Conservation (phyloP, 2,797 vertebrate genomes). For the Acanthopagrus latus region DNA sequence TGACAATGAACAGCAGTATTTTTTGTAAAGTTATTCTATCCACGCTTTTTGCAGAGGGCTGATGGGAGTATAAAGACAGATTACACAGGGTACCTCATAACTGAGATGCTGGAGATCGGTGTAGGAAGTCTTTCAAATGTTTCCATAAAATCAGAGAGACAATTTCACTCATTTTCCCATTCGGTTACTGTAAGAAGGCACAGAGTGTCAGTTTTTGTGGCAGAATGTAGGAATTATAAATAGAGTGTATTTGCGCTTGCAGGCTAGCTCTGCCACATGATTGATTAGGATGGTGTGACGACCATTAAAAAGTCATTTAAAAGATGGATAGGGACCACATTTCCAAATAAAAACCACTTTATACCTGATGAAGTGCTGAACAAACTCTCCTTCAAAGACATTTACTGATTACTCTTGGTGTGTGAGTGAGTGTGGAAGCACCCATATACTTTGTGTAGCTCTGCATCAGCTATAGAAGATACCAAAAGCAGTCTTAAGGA, state of each 20-base stretch:
- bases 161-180: constrained; percentile 35
- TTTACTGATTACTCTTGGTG: constrained; percentile 82
- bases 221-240: constrained; percentile 81
- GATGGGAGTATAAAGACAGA: constrained; percentile 39
- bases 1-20: constrained; percentile 44
- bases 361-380: constrained; percentile 88
- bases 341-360: constrained; percentile 88
- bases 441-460: constrained; percentile 34
- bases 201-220: constrained; percentile 63
- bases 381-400: constrained; percentile 86
- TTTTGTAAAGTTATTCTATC: constrained; percentile 32
- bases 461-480: constrained; percentile 57
- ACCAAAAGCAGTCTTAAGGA: constrained; percentile 39
- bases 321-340: constrained; percentile 89
- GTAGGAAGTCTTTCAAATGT: constrained; percentile 47
- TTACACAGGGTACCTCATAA: constrained; percentile 21
- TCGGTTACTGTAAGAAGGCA: constrained; percentile 51
- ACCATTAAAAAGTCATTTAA: constrained; percentile 91
- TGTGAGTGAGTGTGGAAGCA: constrained; percentile 71
- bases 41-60: constrained; percentile 18
- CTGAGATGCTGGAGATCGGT: constrained; percentile 16
- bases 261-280: constrained; percentile 82
- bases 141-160: constrained; percentile 44
- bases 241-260: constrained; percentile 79
- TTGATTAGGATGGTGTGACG: constrained; percentile 88